A percentile compares a stretch with the other conserved stretches of the same genome.
Evolutionary conservation across 2,113 vertebrate species (phyloP).

Genomic region (Solenodon paradoxus): DNA sequence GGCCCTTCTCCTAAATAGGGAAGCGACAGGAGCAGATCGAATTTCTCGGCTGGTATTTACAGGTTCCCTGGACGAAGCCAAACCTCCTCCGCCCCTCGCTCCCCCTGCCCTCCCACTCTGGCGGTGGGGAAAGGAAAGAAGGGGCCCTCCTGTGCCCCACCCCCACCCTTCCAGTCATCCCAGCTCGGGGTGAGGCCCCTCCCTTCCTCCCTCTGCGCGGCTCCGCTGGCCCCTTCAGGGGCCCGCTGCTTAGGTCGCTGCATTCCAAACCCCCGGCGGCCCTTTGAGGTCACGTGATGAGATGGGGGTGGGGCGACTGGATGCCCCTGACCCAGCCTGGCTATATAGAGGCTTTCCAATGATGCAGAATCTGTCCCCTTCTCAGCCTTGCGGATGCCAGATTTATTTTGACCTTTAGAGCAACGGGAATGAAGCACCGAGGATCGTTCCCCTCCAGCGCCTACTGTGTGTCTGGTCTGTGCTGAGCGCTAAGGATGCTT

Average conservation of each 20-base stretch:
- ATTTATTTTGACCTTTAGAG: background rate
- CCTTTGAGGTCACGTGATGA: constrained; percentile 43
- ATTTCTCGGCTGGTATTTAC: constrained; percentile 64
- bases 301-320: constrained; percentile 36
- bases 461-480: background rate
- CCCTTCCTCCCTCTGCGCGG: background rate
- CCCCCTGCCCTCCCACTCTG: background rate
- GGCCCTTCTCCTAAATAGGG: constrained; percentile 74
- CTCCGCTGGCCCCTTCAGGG: background rate
- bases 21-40: constrained; percentile 54
- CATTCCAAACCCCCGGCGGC: constrained; percentile 28
- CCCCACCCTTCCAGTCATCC: background rate
- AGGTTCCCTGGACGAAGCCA: constrained; percentile 45
- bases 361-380: background rate
- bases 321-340: background rate
- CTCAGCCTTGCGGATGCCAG: background rate
- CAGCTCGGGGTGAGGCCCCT: background rate
- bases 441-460: background rate
- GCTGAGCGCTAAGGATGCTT: background rate
- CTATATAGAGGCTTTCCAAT: background rate
- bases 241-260: background rate
- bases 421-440: fast-evolving
- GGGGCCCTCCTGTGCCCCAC: background rate
- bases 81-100: background rate
- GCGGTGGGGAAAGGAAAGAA: background rate